Evolutionary conservation across 2,797 vertebrate genomes (phyloP).

Genomic region (Chelon labrosus): DNA sequence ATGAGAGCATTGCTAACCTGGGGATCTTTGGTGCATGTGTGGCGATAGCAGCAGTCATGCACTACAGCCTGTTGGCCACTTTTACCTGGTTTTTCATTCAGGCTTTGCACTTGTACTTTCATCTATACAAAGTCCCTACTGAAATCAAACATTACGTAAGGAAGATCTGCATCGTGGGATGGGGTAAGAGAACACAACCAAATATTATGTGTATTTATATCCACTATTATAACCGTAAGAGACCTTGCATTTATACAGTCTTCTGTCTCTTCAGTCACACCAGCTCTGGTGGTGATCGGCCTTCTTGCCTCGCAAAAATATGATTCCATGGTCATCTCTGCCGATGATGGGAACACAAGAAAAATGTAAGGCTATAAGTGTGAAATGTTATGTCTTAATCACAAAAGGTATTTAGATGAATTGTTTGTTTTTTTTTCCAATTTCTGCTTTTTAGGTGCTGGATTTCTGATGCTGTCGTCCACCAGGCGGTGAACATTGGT

Average conservation of each 20-base stretch:
- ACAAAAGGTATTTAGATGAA: constrained; percentile 2
- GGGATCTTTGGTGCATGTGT: constrained; percentile 24
- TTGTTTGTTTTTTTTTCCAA: not conserved
- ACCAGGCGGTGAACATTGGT: constrained; percentile 64
- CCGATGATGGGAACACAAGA: constrained; percentile 23
- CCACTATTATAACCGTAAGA: not conserved
- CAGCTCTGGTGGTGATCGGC: constrained; percentile 48
- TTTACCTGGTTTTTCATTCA: constrained; percentile 76
- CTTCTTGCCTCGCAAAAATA: constrained; percentile 57
- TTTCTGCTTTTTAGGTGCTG: constrained; percentile 69
- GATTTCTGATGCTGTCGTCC: constrained; percentile 55
- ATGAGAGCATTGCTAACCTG: constrained; percentile 51
- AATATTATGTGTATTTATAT: not conserved
- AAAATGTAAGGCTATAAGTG: constrained; percentile 57
- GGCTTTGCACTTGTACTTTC: constrained; percentile 74
- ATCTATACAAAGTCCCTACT: constrained; percentile 26
- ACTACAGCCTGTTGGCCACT: constrained; percentile 72
- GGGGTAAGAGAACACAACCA: constrained; percentile 68
- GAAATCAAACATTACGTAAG: constrained; percentile 56
- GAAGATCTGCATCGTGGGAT: constrained; percentile 61
- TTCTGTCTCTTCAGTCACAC: constrained; percentile 45
- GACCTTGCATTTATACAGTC: not conserved
- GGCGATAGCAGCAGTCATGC: constrained; percentile 60
- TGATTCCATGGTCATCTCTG: not conserved
- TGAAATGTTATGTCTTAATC: not conserved